Conservation (phyloP, 2,113 vertebrate species). For the Mastomys coucha region DNA sequence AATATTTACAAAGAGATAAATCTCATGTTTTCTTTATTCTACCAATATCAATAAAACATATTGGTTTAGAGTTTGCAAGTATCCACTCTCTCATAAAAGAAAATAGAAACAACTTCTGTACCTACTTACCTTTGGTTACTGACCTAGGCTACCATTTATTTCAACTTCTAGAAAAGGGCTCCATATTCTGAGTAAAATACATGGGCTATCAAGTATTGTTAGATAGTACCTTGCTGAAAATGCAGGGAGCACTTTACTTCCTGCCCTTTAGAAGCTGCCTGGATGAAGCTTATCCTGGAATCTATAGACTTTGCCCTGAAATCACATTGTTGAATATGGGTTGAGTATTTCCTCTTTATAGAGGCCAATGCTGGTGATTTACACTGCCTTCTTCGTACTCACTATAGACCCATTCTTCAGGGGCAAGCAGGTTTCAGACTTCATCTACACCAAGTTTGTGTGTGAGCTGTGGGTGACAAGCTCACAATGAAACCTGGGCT, state of each 20-base stretch:
- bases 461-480: neutral
- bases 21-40: neutral
- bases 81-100: neutral
- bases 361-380: neutral
- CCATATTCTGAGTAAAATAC: conserved; percentile 28
- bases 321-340: neutral
- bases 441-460: rapidly evolving
- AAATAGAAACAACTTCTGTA: neutral
- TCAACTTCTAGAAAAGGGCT: neutral
- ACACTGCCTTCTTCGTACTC: neutral
- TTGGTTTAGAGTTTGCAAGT: conserved; percentile 19
- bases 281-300: neutral
- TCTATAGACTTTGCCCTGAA: neutral
- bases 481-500: neutral
- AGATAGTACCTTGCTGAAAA: neutral
- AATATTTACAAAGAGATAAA: conserved; percentile 54
- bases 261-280: neutral
- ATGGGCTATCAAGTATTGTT: neutral
- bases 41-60: neutral
- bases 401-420: neutral
- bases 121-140: neutral
- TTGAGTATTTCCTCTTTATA: neutral
- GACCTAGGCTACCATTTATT: neutral
- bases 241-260: neutral
- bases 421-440: rapidly evolving